Percentiles rank a stretch among this genome's conserved stretches.
phyloP scores from a whole-genome alignment of 2,888 invertebrate species.

The Epistrophe eligans region DNA sequence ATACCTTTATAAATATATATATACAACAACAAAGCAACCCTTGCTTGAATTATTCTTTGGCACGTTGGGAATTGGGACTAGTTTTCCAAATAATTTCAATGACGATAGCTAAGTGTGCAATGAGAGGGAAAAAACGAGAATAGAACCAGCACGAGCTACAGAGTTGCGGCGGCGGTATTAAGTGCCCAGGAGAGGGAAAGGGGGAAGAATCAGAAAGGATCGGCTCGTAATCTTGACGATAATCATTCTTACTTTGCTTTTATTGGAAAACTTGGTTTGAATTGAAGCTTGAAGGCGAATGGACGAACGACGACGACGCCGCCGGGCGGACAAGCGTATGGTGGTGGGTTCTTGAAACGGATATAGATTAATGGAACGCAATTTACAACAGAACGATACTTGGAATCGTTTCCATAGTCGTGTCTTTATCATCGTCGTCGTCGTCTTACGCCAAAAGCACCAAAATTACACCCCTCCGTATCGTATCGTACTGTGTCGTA shows the following conservation, averaged over 20 bases:
- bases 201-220: slow-evolving; percentile 47
- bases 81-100: slow-evolving; percentile 50
- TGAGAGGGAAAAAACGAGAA: slow-evolving; percentile 4
- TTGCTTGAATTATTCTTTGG: background rate
- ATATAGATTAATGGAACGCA: slow-evolving; percentile 70
- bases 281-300: slow-evolving; percentile 7
- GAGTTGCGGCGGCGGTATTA: background rate
- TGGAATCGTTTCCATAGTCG: background rate
- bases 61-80: slow-evolving; percentile 22
- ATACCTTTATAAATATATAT: background rate
- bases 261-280: slow-evolving; percentile 39
- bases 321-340: background rate
- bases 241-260: slow-evolving; percentile 72
- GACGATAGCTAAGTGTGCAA: slow-evolving; percentile 33
- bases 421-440: background rate
- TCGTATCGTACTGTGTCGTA: background rate
- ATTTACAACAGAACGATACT: slow-evolving; percentile 67
- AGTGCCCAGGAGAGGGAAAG: no score
- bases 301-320: background rate
- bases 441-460: background rate
- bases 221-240: slow-evolving; percentile 65
- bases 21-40: background rate
- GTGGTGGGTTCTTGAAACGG: slow-evolving; percentile 37
- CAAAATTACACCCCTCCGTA: background rate
- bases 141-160: background rate